Conservation (phyloP, 1,140 invertebrate species). For the Drosophila varians region DNA sequence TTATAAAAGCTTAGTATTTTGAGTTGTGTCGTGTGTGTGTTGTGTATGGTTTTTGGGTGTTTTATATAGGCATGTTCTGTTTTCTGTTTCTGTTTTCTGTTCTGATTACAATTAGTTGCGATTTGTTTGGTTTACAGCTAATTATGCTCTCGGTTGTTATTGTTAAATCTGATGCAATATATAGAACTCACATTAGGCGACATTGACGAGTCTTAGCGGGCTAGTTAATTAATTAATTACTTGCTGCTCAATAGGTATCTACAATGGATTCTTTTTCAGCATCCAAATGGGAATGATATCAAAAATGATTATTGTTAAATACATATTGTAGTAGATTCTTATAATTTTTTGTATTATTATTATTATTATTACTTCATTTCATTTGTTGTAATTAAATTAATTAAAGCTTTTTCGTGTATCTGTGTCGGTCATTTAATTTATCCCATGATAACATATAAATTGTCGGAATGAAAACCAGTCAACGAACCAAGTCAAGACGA, state of each 20-base stretch:
- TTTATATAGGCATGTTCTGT: slow-evolving; percentile 36
- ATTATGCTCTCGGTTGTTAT: slow-evolving; percentile 40
- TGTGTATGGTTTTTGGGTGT: slow-evolving; percentile 18
- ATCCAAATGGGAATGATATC: slow-evolving; percentile 73
- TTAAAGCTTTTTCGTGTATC: slow-evolving; percentile 73
- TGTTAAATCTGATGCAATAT: slow-evolving; percentile 59
- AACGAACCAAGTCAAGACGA: slow-evolving; percentile 30
- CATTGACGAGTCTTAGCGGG: slow-evolving; percentile 74
- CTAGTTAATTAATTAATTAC: slow-evolving; percentile 67
- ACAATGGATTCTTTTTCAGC: slow-evolving; percentile 60
- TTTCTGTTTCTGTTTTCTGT: slow-evolving; percentile 38
- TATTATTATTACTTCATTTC: slow-evolving; percentile 3
- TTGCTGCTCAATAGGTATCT: slow-evolving; percentile 70
- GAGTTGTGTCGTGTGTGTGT: slow-evolving; percentile 41
- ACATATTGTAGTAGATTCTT: slow-evolving; percentile 44
- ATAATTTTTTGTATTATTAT: slow-evolving; percentile 9
- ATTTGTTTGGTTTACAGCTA: slow-evolving; percentile 25
- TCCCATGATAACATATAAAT: slow-evolving; percentile 24
- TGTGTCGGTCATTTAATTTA: slow-evolving; percentile 28
- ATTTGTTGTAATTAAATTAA: slow-evolving; percentile 78
- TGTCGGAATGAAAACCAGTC: slow-evolving; percentile 32
- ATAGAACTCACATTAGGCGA: slow-evolving; percentile 78
- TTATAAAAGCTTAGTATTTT: slow-evolving; percentile 77
- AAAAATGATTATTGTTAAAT: slow-evolving; percentile 67
- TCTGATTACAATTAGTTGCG: slow-evolving; percentile 21